phyloP scores from a whole-genome alignment of 2,797 vertebrate genomes.

The Aulostomus chinensis region DNA sequence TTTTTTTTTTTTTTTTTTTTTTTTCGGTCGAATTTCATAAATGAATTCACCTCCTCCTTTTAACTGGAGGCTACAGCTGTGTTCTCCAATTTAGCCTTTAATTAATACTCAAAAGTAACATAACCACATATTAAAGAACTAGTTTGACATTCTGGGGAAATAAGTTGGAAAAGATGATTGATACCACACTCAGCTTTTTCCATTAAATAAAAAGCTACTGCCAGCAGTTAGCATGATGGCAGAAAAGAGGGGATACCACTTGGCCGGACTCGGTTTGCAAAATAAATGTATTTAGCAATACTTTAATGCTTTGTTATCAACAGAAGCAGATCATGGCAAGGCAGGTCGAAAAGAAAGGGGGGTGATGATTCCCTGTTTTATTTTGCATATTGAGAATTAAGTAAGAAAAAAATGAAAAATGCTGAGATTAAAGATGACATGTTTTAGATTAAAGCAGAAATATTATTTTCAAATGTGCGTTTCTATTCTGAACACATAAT shows the following conservation, averaged over 20 bases:
- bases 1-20: slow-evolving; percentile 10
- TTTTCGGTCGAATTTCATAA: slow-evolving; percentile 11
- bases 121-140: background rate
- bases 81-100: slow-evolving; percentile 1
- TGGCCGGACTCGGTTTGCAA: too few species aligned
- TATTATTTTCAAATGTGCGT: too few species aligned
- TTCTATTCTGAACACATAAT: too few species aligned
- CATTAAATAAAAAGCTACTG: background rate
- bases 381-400: too few species aligned
- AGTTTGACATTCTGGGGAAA: background rate
- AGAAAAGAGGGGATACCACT: background rate
- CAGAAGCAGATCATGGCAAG: too few species aligned
- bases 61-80: background rate
- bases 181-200: background rate
- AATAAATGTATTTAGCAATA: too few species aligned
- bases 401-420: too few species aligned
- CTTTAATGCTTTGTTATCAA: too few species aligned
- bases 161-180: background rate
- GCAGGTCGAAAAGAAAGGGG: too few species aligned
- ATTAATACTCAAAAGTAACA: background rate
- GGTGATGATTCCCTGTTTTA: too few species aligned
- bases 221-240: background rate
- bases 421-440: too few species aligned
- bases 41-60: slow-evolving; percentile 2
- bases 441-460: too few species aligned